Evolutionary conservation across 2,113 vertebrate genomes (phyloP), one percentile per base, ranked within the genome.

Genomic region (Colinus virginianus): DNA sequence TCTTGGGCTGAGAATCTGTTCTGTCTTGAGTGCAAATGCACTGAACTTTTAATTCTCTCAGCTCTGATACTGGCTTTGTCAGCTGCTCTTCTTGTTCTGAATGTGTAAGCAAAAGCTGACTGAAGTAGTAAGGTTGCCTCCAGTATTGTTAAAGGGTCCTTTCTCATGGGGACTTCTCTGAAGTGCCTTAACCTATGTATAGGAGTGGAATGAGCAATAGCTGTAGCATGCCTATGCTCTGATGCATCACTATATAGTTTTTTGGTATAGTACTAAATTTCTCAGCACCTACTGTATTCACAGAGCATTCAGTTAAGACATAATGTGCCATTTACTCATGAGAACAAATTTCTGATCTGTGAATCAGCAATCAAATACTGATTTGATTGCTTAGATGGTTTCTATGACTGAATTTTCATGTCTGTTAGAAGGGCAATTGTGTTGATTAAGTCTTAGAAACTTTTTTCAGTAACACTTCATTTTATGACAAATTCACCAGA

Each of bases 101-200:
- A 45, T 32, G 3, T 64, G 7, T 78, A 43, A 68, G 23, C 59
- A 20, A 40, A 82, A 70, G 13, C 43, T 84, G 26, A 11, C 30
- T 21, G 20, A 20, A 23, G 36, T 40, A 4, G 7, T n/a, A 36
- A 0, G 0, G 3, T 84, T 58, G 11, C 11, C 19, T 58, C 17
- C 55, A 49, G 21, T 49, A n/a, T 11, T n/a, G 19, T 58, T n/a
- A n/a, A 58, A 58, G 11, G 55, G 20, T 58, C 55, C 32, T 66
- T 84, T 63, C 53, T 93, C 7, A 22, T 34, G 62, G 0, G 0
- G 5, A 36, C 20, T 66, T 90, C 23, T 77, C 40, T 77, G 79
- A 86, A 61, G 64, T 67, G 5, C 16, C 59, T 64, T 48, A 42
- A 56, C 21, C 18, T 53, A 45, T 7, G 14, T 20, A 8, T 0